A percentile compares a stretch with the other conserved stretches of the same genome.
Conservation (phyloP, 2,113 vertebrate genomes). For the Seriola rivoliana region DNA sequence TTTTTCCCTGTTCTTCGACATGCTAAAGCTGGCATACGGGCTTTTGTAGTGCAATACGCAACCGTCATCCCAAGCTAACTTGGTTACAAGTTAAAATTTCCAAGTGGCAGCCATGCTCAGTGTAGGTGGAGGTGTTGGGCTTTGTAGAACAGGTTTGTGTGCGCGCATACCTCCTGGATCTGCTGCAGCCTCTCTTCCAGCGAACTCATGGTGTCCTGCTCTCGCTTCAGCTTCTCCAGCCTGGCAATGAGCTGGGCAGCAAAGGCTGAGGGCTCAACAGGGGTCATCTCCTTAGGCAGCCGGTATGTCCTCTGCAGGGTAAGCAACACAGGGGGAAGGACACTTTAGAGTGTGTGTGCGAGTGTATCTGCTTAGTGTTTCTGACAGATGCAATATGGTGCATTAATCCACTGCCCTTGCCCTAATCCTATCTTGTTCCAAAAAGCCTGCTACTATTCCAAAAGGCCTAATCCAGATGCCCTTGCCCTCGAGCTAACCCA, state of each 20-base stretch:
- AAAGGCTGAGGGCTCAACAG: conserved; percentile 91
- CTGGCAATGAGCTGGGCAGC: conserved; percentile 92
- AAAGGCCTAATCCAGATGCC: conserved; percentile 75
- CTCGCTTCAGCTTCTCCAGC: conserved; percentile 92
- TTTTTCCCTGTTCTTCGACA: conserved; percentile 57
- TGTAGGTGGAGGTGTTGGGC: neutral
- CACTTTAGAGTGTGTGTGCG: conserved; percentile 40
- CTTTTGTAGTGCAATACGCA: conserved; percentile 31
- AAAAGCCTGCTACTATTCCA: conserved; percentile 69
- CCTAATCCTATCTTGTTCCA: conserved; percentile 71
- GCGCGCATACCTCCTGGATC: conserved; percentile 89
- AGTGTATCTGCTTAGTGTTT: conserved; percentile 42
- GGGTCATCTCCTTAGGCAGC: conserved; percentile 96
- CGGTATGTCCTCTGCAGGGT: conserved; percentile 91
- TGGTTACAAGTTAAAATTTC: conserved; percentile 29
- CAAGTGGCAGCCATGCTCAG: neutral
- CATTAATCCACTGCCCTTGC: conserved; percentile 72
- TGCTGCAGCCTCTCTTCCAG: conserved; percentile 94
- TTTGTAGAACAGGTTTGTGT: conserved; percentile 5
- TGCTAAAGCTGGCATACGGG: conserved; percentile 44
- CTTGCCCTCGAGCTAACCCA: conserved; percentile 78
- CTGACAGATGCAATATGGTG: conserved; percentile 73
- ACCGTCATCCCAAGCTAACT: conserved; percentile 21
- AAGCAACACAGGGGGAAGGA: conserved; percentile 29
- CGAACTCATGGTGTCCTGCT: conserved; percentile 90